phyloP scores from a whole-genome alignment of 2,888 invertebrate genomes.

The Ctenicera cuprea region DNA sequence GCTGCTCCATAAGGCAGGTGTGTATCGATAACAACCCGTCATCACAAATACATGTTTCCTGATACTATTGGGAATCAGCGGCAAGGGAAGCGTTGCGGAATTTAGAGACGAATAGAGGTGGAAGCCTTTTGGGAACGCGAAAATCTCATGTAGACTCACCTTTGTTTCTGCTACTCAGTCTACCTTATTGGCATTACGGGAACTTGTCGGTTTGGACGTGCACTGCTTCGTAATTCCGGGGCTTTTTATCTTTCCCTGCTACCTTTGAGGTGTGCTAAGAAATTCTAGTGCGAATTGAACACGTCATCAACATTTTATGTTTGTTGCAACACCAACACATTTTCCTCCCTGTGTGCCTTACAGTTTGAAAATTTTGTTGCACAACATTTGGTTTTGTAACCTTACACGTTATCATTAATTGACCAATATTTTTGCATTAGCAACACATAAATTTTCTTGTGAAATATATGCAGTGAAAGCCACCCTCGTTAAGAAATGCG shows the following conservation, averaged over 20 bases:
- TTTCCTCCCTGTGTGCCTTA: not conserved
- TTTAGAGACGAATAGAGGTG: slow-evolving; percentile 49
- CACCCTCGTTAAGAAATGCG: slow-evolving; percentile 26
- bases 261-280: slow-evolving; percentile 43
- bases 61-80: slow-evolving; percentile 54
- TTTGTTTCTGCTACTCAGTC: slow-evolving; percentile 52
- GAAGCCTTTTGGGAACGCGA: slow-evolving; percentile 40
- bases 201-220: slow-evolving; percentile 53
- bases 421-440: not conserved
- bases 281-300: slow-evolving; percentile 37
- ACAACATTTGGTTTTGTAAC: too few species aligned
- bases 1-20: slow-evolving; percentile 58
- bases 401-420: too few species aligned
- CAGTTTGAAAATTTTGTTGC: too few species aligned
- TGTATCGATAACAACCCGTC: slow-evolving; percentile 57
- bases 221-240: slow-evolving; percentile 39
- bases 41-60: slow-evolving; percentile 59
- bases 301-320: slow-evolving; percentile 32
- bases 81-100: slow-evolving; percentile 52
- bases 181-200: slow-evolving; percentile 51
- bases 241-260: slow-evolving; percentile 38
- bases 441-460: not conserved
- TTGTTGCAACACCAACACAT: not conserved
- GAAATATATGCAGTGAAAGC: not conserved
- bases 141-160: slow-evolving; percentile 53